Evolutionary conservation across 1,140 invertebrate genomes (phyloP).

Genomic region (Aphidius ervi): DNA sequence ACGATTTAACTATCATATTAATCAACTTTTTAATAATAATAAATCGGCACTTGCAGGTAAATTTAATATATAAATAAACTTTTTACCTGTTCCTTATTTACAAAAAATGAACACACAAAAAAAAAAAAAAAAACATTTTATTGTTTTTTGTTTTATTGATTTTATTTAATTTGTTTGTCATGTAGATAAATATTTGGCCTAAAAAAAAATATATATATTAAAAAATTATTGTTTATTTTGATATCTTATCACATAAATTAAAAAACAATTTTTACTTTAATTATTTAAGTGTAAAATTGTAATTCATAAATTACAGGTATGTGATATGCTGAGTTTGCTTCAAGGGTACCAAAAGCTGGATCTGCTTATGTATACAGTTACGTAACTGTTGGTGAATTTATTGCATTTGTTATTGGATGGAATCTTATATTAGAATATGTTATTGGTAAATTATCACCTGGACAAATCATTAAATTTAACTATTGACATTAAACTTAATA

Average conservation of each 20-base stretch:
- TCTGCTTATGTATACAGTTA: slow-evolving; percentile 88
- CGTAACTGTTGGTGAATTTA: slow-evolving; percentile 80
- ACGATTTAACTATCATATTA: no score
- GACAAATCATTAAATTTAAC: slow-evolving; percentile 7
- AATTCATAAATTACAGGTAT: slow-evolving; percentile 51
- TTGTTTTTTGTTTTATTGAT: slow-evolving; percentile 3
- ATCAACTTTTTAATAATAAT: no score
- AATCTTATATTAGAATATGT: slow-evolving; percentile 88
- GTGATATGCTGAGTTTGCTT: slow-evolving; percentile 85
- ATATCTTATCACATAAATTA: no score
- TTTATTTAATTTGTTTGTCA: slow-evolving; percentile 4
- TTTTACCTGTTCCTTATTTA: not conserved
- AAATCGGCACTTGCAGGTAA: slow-evolving; percentile 79
- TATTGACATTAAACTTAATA: slow-evolving; percentile 8
- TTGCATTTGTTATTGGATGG: slow-evolving; percentile 79
- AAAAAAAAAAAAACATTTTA: no score
- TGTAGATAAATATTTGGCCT: not conserved
- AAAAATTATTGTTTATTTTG: no score
- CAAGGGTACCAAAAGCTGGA: slow-evolving; percentile 79
- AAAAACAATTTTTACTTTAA: slow-evolving; percentile 5
- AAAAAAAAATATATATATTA: no score
- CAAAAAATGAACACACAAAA: no score
- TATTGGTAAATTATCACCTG: slow-evolving; percentile 62
- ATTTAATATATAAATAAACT: not conserved
- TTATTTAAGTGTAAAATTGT: slow-evolving; percentile 39